A percentile compares a stretch with the other conserved stretches of the same genome.
Conservation (phyloP, 35 echinoderm and acorn worm genomes). For the Lytechinus pictus region DNA sequence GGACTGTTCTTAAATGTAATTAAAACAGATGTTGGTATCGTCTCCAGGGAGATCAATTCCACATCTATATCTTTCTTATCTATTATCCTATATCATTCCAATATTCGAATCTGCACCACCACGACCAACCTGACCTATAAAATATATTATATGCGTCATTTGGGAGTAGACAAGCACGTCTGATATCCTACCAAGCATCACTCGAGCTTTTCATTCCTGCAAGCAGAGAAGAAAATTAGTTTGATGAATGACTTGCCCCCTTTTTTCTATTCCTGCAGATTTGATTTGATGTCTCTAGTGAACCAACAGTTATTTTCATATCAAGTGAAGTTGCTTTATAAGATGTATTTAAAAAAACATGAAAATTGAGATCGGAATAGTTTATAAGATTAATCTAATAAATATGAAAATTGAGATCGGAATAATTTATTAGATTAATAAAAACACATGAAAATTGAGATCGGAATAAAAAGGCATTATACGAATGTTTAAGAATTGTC, state of each 20-base stretch:
- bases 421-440: too few species aligned
- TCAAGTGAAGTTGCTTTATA: too few species aligned
- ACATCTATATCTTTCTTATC: background rate
- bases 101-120: background rate
- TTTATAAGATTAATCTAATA: too few species aligned
- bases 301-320: background rate
- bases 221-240: conserved; percentile 5
- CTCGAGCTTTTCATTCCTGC: background rate
- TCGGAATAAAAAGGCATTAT: too few species aligned
- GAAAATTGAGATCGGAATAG: too few species aligned
- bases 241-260: conserved; percentile 7
- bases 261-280: background rate
- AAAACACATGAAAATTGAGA: too few species aligned
- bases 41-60: background rate
- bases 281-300: background rate
- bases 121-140: background rate
- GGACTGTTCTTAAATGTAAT: background rate
- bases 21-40: background rate
- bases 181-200: background rate
- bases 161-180: background rate
- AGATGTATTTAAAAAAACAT: too few species aligned
- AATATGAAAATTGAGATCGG: too few species aligned
- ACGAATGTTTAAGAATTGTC: too few species aligned
- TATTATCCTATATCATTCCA: background rate
- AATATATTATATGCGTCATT: conserved; percentile 14